Base-by-base conservation (phyloP, 1,140 invertebrate species). In the Saccostrea glomerata region DNA sequence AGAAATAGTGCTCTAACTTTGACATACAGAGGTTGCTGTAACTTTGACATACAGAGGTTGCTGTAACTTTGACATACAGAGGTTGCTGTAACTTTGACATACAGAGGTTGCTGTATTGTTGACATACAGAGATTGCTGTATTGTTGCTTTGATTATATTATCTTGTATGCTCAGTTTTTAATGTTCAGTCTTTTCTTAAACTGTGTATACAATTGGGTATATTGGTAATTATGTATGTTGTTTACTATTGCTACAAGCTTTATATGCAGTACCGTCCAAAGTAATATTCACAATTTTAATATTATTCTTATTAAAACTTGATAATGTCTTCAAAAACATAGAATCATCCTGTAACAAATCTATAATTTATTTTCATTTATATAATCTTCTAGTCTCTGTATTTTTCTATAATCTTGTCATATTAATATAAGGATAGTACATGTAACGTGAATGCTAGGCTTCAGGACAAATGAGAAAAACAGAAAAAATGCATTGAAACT, bases 251-350 rank as follows among this genome's bases (percentile, higher is more conserved):
- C 70, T 13, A 77, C 23, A 30, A 77, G 70, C 25, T 77, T 77
- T 77, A 77, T 36, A 25, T 77, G 70, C 70, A 77, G 70, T 77
- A 77, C 70, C 70, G 70, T 77, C 70, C 70, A 30, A 15, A 30
- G 60, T 77, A 15, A 77, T 30, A 77, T 23, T 30, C 70, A 77
- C 70, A 13, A 77, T 77, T 36, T 36, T 77, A 77, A 77, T 77
- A 36, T 30, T 5, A 36, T 5, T 30, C 15, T 30, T 77, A 17
- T 77, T 30, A 7, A 15, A 30, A 15, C 15, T 30, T 77, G 30
- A 25, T 77, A 77, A 36, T 30, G 9, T 30, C 25, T 15, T 25
- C 13, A 77, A 11, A 15, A 30, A 30, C 13, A 0, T 77, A 30
- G 20, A 30, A 13, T 73, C 23, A 77, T 36, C 20, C 5, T 2